A percentile compares a stretch with the other conserved stretches of the same genome.
Evolutionary conservation across 2,797 vertebrate genomes (phyloP).

Genomic region (Craterocephalus amniculus): DNA sequence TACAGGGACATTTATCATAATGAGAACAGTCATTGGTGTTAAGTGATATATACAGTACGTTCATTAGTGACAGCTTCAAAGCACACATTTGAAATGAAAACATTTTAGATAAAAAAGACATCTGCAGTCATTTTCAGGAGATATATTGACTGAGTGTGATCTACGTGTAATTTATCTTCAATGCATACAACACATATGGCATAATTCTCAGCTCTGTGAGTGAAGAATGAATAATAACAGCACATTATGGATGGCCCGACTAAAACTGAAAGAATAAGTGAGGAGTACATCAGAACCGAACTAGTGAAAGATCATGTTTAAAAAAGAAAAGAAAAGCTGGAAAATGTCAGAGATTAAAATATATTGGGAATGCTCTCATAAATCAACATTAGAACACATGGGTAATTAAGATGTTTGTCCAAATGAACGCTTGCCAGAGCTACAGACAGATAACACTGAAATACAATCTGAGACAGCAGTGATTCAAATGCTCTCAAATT

Average conservation of each 20-base stretch:
- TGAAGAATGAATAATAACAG: slow-evolving; percentile 52
- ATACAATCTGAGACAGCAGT: slow-evolving; percentile 31
- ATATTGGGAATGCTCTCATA: slow-evolving; percentile 39
- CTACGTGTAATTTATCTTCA: slow-evolving; percentile 35
- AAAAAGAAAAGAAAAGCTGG: slow-evolving; percentile 24
- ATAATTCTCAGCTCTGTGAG: slow-evolving; percentile 36
- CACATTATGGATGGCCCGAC: slow-evolving; percentile 26
- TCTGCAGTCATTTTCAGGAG: slow-evolving; percentile 21
- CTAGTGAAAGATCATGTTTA: slow-evolving; percentile 36
- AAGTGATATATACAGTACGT: slow-evolving; percentile 36
- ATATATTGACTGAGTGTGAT: slow-evolving; percentile 49
- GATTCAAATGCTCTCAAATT: slow-evolving; percentile 41
- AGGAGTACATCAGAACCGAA: slow-evolving; percentile 47
- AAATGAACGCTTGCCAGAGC: slow-evolving; percentile 43
- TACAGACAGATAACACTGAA: slow-evolving; percentile 46
- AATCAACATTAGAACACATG: slow-evolving; percentile 30
- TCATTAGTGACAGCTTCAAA: slow-evolving; percentile 58
- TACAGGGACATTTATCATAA: slow-evolving; percentile 44
- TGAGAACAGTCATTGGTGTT: slow-evolving; percentile 39
- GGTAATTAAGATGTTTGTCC: slow-evolving; percentile 58
- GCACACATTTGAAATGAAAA: slow-evolving; percentile 45
- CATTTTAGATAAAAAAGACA: slow-evolving; percentile 27
- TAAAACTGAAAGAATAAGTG: slow-evolving; percentile 32
- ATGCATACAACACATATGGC: slow-evolving; percentile 32
- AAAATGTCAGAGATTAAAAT: slow-evolving; percentile 40